phyloP scores from a whole-genome alignment of 2,113 vertebrate genomes.

The Antennarius striatus region DNA sequence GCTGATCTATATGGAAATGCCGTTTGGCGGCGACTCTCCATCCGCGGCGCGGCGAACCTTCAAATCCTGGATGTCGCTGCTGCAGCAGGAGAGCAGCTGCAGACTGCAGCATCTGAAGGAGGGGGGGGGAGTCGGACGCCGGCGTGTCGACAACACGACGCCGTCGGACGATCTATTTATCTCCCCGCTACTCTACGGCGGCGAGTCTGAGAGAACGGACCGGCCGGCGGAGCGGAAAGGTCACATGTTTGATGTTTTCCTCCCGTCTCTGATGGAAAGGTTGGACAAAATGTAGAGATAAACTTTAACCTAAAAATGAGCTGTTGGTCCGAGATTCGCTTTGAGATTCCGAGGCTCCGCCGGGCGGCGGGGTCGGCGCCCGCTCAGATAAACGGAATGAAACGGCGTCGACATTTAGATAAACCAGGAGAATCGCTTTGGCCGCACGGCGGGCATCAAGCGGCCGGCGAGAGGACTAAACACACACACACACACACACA shows the following conservation, averaged over 20 bases:
- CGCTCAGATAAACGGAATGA: slow-evolving; percentile 8
- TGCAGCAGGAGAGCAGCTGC: slow-evolving; percentile 3
- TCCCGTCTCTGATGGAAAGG: background rate
- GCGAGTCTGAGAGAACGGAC: no score
- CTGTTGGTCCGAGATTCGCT: background rate
- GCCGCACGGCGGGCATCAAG: background rate
- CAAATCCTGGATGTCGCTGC: background rate
- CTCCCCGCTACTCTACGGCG: no score
- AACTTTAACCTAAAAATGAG: slow-evolving; percentile 21
- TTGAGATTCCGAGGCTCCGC: slow-evolving; percentile 5
- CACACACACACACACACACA: slow-evolving; percentile 3
- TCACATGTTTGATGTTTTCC: background rate
- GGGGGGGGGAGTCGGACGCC: no score
- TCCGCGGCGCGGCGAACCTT: slow-evolving; percentile 12
- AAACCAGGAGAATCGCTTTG: background rate
- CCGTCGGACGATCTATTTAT: background rate
- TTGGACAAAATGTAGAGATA: background rate
- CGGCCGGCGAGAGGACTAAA: background rate
- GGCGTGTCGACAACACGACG: no score
- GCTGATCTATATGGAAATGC: slow-evolving; percentile 31
- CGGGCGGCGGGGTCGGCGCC: background rate
- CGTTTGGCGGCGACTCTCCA: slow-evolving; percentile 23
- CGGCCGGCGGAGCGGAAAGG: background rate
- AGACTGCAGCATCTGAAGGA: background rate
- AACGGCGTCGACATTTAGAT: slow-evolving; percentile 7